phyloP scores from a whole-genome alignment of 1,140 invertebrate genomes.

The Parapsyche elsis region DNA sequence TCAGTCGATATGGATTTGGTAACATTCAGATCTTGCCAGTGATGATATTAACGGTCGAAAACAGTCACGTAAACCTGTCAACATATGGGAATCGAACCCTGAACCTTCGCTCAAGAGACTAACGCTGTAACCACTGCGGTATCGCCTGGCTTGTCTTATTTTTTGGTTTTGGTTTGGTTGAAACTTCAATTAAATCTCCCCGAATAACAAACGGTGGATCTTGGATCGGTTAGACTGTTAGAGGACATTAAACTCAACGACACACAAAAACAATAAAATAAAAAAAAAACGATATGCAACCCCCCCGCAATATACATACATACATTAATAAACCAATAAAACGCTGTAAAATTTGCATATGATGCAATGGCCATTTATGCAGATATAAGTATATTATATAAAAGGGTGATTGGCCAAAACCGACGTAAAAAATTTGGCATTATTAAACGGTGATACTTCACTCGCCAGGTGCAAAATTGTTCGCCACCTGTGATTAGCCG shows the following conservation, averaged over 20 bases:
- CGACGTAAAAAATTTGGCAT: neutral
- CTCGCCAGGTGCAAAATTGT: constrained; percentile 22
- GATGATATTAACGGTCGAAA: too few species aligned
- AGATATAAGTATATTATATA: neutral
- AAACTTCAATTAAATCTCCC: too few species aligned
- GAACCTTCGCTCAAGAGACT: too few species aligned
- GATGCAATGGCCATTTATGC: constrained; percentile 26
- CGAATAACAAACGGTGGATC: too few species aligned
- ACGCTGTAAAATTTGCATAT: constrained; percentile 30
- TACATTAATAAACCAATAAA: constrained; percentile 27
- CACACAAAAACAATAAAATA: neutral
- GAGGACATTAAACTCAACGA: neutral
- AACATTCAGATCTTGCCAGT: too few species aligned
- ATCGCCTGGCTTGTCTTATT: too few species aligned
- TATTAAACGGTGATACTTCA: neutral
- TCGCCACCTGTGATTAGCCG: constrained; percentile 31
- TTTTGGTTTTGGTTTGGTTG: too few species aligned
- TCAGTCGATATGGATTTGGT: too few species aligned
- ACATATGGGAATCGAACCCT: too few species aligned
- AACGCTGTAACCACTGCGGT: too few species aligned
- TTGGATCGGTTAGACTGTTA: too few species aligned
- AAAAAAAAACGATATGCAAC: neutral
- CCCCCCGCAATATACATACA: neutral
- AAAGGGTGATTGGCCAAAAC: constrained; percentile 29
- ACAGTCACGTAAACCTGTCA: too few species aligned